Percentiles rank a stretch among this genome's conserved stretches.
Conservation (phyloP, 2,888 invertebrate species). For the Augiades crinisus region DNA sequence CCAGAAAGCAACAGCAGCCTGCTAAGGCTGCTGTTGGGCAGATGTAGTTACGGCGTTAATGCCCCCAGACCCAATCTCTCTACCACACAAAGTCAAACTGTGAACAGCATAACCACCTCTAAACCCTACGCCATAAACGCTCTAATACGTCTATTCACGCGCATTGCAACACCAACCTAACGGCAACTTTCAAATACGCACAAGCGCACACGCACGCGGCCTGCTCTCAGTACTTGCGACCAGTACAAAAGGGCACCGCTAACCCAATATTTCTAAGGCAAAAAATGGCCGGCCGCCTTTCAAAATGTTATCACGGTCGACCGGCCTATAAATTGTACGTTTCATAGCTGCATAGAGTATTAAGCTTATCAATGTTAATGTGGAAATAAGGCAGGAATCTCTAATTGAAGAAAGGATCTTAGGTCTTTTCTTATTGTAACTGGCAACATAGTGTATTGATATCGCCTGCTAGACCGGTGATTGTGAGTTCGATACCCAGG, state of each 20-base stretch:
- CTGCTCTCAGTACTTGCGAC: background rate
- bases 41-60: no score
- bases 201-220: background rate
- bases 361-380: slow-evolving; percentile 6
- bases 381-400: no score
- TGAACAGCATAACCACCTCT: background rate
- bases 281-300: slow-evolving; percentile 21
- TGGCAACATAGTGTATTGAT: no score
- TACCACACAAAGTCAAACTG: background rate
- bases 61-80: no score
- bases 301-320: slow-evolving; percentile 17
- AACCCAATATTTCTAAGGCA: slow-evolving; percentile 9
- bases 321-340: slow-evolving; percentile 10
- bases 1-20: no score
- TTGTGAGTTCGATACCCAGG: no score
- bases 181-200: slow-evolving; percentile 19
- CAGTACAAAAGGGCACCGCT: slow-evolving; percentile 17
- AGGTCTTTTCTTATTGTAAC: no score
- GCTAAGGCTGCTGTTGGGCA: no score
- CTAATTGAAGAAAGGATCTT: background rate
- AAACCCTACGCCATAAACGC: no score
- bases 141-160: background rate
- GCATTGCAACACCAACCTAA: slow-evolving; percentile 12
- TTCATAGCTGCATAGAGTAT: slow-evolving; percentile 7
- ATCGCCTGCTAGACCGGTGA: no score